Percentiles rank a stretch among this genome's conserved stretches.
Conservation (phyloP, 2,113 vertebrate species). For the Dipodomys spectabilis region DNA sequence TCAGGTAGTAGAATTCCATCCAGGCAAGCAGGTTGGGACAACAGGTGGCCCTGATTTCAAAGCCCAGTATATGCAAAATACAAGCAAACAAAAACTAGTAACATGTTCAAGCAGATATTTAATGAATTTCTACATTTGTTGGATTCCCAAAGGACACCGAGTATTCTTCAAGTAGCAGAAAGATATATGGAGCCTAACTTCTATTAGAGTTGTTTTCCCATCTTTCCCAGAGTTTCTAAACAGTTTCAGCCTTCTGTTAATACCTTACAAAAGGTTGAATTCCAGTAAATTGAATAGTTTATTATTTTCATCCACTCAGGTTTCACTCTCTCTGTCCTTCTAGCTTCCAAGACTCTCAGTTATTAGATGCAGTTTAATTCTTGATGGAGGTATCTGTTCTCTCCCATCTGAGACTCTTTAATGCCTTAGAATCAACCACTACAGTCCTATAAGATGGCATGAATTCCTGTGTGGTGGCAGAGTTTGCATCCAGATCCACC, state of each 20-base stretch:
- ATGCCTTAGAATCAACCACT: fast-evolving
- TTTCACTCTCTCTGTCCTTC: background rate
- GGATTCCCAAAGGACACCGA: background rate
- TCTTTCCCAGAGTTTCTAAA: background rate
- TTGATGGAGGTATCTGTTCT: no score
- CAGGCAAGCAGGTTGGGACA: no score
- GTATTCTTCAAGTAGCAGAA: background rate
- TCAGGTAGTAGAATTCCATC: no score
- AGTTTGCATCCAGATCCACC: background rate
- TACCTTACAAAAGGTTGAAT: background rate
- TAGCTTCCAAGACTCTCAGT: background rate
- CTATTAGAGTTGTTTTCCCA: background rate
- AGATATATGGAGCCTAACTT: background rate
- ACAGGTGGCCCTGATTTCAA: no score
- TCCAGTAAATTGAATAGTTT: background rate
- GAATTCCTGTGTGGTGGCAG: background rate
- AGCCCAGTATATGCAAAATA: no score
- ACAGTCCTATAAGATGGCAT: background rate
- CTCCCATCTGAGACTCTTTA: background rate
- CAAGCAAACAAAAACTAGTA: background rate
- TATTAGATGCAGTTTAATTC: background rate
- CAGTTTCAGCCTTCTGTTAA: background rate
- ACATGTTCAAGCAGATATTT: background rate
- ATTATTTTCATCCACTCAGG: background rate
- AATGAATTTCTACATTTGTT: background rate